Base-by-base conservation (phyloP, 2,797 vertebrate genomes). In the Oreochromis grahami region DNA sequence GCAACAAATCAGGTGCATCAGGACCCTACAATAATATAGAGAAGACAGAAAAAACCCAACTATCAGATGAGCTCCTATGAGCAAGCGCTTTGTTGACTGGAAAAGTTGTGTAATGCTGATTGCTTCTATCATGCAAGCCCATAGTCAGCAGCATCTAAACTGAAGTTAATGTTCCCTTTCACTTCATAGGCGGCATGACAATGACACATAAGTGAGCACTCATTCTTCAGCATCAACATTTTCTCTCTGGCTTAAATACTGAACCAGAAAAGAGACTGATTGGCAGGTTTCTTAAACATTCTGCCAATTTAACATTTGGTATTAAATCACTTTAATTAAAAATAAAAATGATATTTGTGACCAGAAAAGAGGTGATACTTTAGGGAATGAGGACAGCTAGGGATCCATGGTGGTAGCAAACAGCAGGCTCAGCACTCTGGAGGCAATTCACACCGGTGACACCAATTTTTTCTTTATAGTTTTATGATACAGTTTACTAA, bases 191-290 rank as follows among this genome's bases (percentile, higher is more conserved):
- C 4, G 4, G 43, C 68, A 48, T 72, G 68, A 29, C 65, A 34
- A 34, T 26, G 76, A 70, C 65, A 52, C 51, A 56, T 12, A 86
- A 81, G 51, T 36, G 29, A 82, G 43, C 8, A 1, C 21, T 58
- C 26, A 34, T 41, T 50, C 53, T 82, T 58, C 78, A 29, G 51
- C 78, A 81, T 85, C 81, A 87, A 79, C 78, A 88, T 88, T 87
- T 80, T 72, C 68, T 55, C 70, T 79, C 78, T 58, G 81, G 84
- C 81, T 68, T 91, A 87, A 93, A 84, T 79, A 60, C 50, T 82
- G 36, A 93, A 86, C 19, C 7, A 86, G 78, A 55, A 6, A 60
- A 17, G 56, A 82, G 78, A 63, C 45, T 80, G 52, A 13, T 19
- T 48, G 24, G 68, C 0, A 19, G 24, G 6, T 72, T 14, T 72